Percentiles rank a stretch among this genome's conserved stretches.
Evolutionary conservation across 30 jellyfish, hydroid and myxozoan species (phyloP).

Genomic region (Pelagia noctiluca): DNA sequence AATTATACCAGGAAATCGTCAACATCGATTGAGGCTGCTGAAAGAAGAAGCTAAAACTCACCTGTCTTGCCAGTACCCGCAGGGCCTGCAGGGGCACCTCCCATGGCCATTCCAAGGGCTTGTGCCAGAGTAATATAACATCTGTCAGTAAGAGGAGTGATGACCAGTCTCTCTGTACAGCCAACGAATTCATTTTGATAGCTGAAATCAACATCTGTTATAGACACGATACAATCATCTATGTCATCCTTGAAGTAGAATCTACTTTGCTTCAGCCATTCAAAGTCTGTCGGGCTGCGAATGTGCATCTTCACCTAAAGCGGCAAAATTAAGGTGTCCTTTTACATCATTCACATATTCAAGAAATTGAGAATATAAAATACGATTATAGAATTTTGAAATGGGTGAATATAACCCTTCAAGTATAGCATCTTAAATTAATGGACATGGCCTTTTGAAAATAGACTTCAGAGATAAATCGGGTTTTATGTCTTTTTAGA

Average conservation of each 20-base stretch:
- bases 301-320: constrained; percentile 89
- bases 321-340: background rate
- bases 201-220: constrained; percentile 92
- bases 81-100: constrained; percentile 99
- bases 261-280: constrained; percentile 96
- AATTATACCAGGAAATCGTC: too few species aligned
- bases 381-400: too few species aligned
- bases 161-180: constrained; percentile 96
- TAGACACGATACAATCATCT: constrained; percentile 85
- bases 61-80: constrained; percentile 99
- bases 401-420: too few species aligned
- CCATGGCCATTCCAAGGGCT: constrained; percentile 99
- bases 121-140: constrained; percentile 97
- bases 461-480: too few species aligned
- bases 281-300: constrained; percentile 82
- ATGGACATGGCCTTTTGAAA: too few species aligned
- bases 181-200: constrained; percentile 98
- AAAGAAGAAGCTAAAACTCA: background rate
- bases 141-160: constrained; percentile 95
- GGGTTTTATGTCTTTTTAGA: too few species aligned
- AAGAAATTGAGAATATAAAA: too few species aligned
- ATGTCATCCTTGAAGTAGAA: constrained; percentile 90
- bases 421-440: too few species aligned
- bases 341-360: background rate
- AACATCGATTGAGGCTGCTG: too few species aligned